A percentile compares a stretch with the other conserved stretches of the same genome.
phyloP scores from a whole-genome alignment of 2,113 vertebrate species.

The Panurus biarmicus region DNA sequence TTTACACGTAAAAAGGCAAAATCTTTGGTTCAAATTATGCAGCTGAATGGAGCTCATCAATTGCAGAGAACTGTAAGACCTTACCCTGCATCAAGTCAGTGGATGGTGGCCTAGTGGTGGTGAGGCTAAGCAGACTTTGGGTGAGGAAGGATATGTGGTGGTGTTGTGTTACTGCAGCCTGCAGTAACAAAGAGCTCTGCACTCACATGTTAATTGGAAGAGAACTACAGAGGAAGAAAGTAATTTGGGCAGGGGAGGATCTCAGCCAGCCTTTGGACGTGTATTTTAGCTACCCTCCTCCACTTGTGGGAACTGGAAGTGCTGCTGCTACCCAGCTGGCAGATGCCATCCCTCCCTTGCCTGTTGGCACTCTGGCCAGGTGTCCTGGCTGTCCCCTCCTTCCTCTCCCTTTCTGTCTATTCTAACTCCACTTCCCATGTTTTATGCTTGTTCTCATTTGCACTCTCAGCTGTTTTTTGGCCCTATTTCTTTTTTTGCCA shows the following conservation, averaged over 20 bases:
- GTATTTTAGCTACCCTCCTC: neutral
- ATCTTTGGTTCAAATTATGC: neutral
- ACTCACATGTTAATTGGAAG: neutral
- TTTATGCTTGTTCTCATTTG: neutral
- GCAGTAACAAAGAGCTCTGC: neutral
- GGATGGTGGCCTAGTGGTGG: neutral
- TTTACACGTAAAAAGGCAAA: neutral
- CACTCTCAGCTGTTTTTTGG: neutral
- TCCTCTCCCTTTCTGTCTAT: neutral
- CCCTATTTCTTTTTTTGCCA: neutral
- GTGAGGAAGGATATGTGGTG: neutral
- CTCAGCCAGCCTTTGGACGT: accelerated
- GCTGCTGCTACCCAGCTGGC: neutral
- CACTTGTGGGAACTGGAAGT: neutral
- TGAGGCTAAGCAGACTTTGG: neutral
- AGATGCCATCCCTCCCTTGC: neutral
- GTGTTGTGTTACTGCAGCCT: too few relatives aligned
- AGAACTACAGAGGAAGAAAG: neutral
- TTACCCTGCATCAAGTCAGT: neutral
- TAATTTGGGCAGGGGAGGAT: neutral
- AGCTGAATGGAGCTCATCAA: neutral
- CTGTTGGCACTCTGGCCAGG: neutral
- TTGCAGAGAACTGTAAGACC: neutral
- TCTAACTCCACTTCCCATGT: neutral
- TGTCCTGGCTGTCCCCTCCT: neutral